A percentile compares a stretch with the other conserved stretches of the same genome.
Evolutionary conservation across 1,140 invertebrate species (phyloP).

Genomic region (Himalopsyche phryganea): DNA sequence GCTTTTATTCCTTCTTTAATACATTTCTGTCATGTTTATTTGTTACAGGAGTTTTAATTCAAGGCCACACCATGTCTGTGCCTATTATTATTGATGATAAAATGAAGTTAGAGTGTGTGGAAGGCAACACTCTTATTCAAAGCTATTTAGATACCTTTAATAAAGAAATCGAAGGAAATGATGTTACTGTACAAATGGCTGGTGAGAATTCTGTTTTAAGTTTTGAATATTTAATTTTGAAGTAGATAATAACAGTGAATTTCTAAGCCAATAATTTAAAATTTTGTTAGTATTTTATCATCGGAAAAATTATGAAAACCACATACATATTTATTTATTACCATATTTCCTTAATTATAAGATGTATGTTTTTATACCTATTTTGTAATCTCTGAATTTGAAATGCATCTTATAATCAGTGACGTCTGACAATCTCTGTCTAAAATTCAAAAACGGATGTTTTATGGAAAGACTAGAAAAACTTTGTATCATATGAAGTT

Average conservation of each 20-base stretch:
- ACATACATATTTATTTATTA: background rate
- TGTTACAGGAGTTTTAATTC: too few relatives aligned
- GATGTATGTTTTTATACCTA: background rate
- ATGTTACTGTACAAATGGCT: constrained; percentile 11
- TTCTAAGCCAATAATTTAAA: background rate
- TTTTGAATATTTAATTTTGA: background rate
- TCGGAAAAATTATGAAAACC: background rate
- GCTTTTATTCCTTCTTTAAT: too few relatives aligned
- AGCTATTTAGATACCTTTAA: constrained; percentile 82
- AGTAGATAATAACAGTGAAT: background rate
- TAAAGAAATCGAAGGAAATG: constrained; percentile 70
- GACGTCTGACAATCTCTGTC: too few relatives aligned
- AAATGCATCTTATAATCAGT: too few relatives aligned
- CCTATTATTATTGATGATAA: constrained; percentile 3
- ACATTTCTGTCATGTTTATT: too few relatives aligned
- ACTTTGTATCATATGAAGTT: too few relatives aligned
- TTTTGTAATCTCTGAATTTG: too few relatives aligned
- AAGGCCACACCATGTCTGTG: background rate
- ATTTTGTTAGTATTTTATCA: background rate
- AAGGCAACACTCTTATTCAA: constrained; percentile 46
- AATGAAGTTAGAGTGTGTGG: constrained; percentile 43
- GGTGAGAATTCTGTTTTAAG: constrained; percentile 1
- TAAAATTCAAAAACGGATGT: too few relatives aligned
- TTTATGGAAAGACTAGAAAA: too few relatives aligned
- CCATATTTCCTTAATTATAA: background rate